Evolutionary conservation across 2,797 vertebrate genomes (phyloP), one percentile per base, ranked within the genome.

Genomic region (Furcifer pardalis): DNA sequence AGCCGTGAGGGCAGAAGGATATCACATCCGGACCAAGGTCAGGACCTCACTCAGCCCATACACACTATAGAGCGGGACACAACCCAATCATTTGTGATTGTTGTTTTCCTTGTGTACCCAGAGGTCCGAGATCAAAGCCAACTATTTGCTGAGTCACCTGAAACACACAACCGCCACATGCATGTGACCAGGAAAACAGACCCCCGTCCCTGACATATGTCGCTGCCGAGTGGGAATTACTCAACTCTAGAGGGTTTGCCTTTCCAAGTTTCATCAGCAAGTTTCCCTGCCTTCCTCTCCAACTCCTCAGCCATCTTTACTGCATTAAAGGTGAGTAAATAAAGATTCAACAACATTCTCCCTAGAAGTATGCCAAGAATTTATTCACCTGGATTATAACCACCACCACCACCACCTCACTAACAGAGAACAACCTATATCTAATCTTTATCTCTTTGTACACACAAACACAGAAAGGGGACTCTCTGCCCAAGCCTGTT

Each of bases 351-450:
- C 83, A 87, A 83, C 85, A 90, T 91, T 87, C 89, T 69, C 74
- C 1, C 0, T 30, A 89, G 83, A 94, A 91, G 85, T 83, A 94
- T 88, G 89, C 90, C 87, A 91, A 91, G 89, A 92, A 94, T 94
- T 93, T 87, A 88, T 88, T 88, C 37, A 21, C 84, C 72, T 82
- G 91, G 90, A 90, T 91, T 88, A 90, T 88, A 88, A 88, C n/a
- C n/a, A n/a, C n/a, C n/a, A 82, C 72, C 17, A 30, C 27, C 8
- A 0, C 0, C 73, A 66, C 87, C 82, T 49, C 72, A 40, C 76
- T 46, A 2, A 15, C 76, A 81, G 72, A 88, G 80, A 82, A 32
- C 0, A 15, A 66, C 5, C 40, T 65, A 81, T 65, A 81, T 86
- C 76, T 77, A 62, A 73, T 49, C 88, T 72, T 83, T 79, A 84